Evolutionary conservation across 2,797 vertebrate species (phyloP).

Genomic region (Emydoidea blandingii): DNA sequence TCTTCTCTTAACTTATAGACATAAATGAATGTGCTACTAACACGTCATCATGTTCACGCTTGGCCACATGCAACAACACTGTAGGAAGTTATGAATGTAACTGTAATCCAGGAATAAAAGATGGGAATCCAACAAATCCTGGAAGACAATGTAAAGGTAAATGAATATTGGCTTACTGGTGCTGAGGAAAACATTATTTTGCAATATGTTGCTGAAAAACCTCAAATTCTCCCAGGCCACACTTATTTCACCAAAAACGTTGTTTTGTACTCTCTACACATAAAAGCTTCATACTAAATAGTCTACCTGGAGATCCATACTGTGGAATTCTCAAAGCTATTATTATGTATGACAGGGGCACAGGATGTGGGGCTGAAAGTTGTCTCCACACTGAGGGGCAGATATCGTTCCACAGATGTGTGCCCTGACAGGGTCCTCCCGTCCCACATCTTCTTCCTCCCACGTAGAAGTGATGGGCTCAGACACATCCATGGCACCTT

Average conservation of each 20-base stretch:
- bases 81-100: constrained; percentile 24
- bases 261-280: not conserved
- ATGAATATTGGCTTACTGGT: not conserved
- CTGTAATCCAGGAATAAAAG: constrained; percentile 24
- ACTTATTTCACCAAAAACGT: not conserved
- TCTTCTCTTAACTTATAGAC: constrained; percentile 1
- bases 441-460: no score
- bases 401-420: no score
- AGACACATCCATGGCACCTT: no score
- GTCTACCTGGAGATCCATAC: not conserved
- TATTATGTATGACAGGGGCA: not conserved
- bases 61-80: constrained; percentile 28
- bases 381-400: no score
- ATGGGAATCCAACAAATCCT: constrained; percentile 12
- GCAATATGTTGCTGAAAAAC: not conserved
- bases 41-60: not conserved
- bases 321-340: not conserved
- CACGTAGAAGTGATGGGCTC: no score
- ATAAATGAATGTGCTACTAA: constrained; percentile 32
- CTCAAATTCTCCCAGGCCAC: not conserved
- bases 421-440: no score
- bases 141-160: constrained; percentile 38
- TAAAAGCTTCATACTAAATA: not conserved
- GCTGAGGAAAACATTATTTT: not conserved
- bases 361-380: not conserved